Percentiles rank a stretch among this genome's conserved stretches.
Evolutionary conservation across 2,888 invertebrate species (phyloP).

Genomic region (Drosophila rellima): DNA sequence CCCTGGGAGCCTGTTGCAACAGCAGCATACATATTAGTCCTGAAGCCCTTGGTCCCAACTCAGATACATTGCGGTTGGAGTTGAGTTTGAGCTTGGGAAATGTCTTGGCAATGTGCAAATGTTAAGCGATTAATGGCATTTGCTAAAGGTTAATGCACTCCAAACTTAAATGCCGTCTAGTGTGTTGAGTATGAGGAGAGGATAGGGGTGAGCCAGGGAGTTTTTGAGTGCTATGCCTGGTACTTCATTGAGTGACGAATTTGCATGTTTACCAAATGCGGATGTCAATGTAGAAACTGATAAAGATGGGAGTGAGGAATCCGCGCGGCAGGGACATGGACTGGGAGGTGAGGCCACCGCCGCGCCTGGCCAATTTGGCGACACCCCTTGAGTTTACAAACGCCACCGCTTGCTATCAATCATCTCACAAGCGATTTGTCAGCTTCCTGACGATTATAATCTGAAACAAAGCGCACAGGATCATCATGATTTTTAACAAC

Average conservation of each 20-base stretch:
- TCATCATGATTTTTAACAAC: constrained; percentile 78
- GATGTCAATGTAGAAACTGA: constrained; percentile 18
- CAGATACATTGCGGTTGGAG: constrained; percentile 8
- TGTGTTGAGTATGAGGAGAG: constrained; percentile 3
- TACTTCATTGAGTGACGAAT: constrained; percentile 47
- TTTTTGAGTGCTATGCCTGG: constrained; percentile 31
- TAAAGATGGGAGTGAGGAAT: constrained; percentile 1
- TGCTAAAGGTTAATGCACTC: constrained; percentile 75
- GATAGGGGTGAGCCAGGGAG: neutral
- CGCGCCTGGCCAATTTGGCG: constrained; percentile 37
- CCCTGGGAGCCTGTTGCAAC: neutral
- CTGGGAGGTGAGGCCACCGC: too few species aligned
- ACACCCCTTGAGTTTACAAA: neutral
- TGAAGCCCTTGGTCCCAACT: constrained; percentile 13
- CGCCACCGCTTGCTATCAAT: constrained; percentile 60
- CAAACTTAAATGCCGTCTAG: constrained; percentile 51
- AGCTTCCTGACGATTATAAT: constrained; percentile 75
- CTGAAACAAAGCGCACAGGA: constrained; percentile 63
- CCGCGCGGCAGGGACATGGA: constrained; percentile 2
- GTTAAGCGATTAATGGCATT: constrained; percentile 73
- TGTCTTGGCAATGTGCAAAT: constrained; percentile 47
- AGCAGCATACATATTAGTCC: constrained; percentile 33
- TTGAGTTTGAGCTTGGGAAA: neutral
- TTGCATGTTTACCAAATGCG: constrained; percentile 44
- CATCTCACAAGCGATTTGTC: constrained; percentile 81